phyloP scores from a whole-genome alignment of 2,888 invertebrate species.

The Coelinius sp. region DNA sequence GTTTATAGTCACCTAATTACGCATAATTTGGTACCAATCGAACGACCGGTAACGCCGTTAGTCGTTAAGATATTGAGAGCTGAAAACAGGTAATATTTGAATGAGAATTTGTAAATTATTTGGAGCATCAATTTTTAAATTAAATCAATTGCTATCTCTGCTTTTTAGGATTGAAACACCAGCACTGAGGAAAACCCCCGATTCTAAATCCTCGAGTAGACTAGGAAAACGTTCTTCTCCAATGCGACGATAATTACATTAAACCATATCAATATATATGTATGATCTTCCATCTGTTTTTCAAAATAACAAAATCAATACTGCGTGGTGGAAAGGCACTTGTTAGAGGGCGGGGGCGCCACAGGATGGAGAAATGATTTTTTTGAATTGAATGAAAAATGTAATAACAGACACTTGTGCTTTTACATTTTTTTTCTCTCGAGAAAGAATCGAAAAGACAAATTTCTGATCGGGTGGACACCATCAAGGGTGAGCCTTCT shows the following conservation, averaged over 20 bases:
- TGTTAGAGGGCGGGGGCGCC: no score
- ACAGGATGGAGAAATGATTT: background rate
- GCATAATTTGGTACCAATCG: constrained; percentile 74
- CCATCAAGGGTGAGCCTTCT: no score
- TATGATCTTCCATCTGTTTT: background rate
- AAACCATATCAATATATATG: background rate
- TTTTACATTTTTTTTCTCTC: no score
- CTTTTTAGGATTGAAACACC: background rate
- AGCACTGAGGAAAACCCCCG: constrained; percentile 2
- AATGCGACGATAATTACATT: background rate
- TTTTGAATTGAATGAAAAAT: no score
- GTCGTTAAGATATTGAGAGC: constrained; percentile 50
- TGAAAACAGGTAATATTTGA: constrained; percentile 42
- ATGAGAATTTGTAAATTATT: no score
- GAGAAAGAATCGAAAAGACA: no score
- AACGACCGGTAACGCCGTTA: constrained; percentile 74
- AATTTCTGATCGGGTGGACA: no score
- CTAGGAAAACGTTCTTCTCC: background rate
- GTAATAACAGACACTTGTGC: no score
- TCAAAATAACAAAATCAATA: background rate
- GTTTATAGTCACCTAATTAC: constrained; percentile 80
- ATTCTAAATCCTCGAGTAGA: constrained; percentile 1
- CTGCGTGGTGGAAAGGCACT: no score
- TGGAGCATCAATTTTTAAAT: background rate
- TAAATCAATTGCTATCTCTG: background rate